Evolutionary conservation across 2,797 vertebrate genomes (phyloP), one percentile per base, ranked within the genome.

Genomic region (Moxostoma hubbsi): DNA sequence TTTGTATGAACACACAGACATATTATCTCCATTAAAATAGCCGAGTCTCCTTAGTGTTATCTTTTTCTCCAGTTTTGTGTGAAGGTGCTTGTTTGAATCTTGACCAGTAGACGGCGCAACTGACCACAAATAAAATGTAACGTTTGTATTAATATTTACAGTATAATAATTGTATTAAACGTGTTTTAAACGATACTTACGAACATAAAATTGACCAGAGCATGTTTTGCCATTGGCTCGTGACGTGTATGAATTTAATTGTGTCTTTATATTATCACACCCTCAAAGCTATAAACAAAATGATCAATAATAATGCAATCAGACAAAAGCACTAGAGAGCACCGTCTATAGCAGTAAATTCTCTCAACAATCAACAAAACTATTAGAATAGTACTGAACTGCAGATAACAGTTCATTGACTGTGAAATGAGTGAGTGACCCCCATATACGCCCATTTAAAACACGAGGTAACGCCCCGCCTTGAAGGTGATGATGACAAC

Each of bases 331-430:
- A 63, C 13, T 63, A n/a, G 45, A 45, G 7, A 10, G 1, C 61
- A 58, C n/a, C 0, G 7, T 24, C 10, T 18, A 13, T 1, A 12
- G 9, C 18, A 57, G 53, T 24, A 13, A 10, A 16, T n/a, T 9
- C 36, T 61, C 16, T 62, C 58, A 51, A 6, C 47, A 61, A 72
- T 47, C 54, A 46, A 46, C 68, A 71, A 72, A 61, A 50, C 46
- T 24, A 61, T 73, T 58, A 62, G 62, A 59, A 61, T 12, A 18
- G 11, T 46, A 61, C 50, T 50, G 3, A 57, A 16, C 36, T 16
- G 53, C 1, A 59, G 24, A 54, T 24, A 54, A 54, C 50, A 72
- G n/a, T 2, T 58, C 55, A 18, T 59, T 47, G 61, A 50, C 16
- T 15, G 46, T 51, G 18, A 74, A 51, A 43, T 8, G 13, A 63